These are phyloP conservation scores for Caenorhabditis tropicalis DNA, from an alignment of 1,140 invertebrate genomes.

Conservation along the genomic window DNA sequence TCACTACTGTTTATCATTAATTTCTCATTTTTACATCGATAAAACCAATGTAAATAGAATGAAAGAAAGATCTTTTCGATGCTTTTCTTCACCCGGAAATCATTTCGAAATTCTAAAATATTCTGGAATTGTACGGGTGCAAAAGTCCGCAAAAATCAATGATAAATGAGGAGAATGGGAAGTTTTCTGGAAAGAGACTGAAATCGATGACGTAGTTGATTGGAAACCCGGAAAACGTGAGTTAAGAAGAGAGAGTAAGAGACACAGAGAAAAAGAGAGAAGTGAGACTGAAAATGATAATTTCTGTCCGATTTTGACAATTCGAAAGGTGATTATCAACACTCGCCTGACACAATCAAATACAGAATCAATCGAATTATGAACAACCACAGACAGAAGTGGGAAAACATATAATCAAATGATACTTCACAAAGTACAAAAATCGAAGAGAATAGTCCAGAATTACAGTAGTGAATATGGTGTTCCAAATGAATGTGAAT, in stretches of 20 bases:
- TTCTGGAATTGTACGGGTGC: conserved; percentile 14
- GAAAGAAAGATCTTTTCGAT: not conserved
- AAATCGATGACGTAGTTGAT: conserved; percentile 31
- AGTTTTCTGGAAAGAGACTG: conserved; percentile 15
- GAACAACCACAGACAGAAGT: not conserved
- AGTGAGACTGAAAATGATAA: not conserved
- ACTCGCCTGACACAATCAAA: not conserved
- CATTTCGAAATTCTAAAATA: not conserved
- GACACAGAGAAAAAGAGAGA: not conserved
- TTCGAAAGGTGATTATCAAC: conserved; percentile 11
- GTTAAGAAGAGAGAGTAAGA: not conserved
- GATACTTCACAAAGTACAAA: conserved; percentile 1
- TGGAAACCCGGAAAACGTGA: conserved; percentile 40
- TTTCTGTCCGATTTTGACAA: not conserved
- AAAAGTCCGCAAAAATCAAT: conserved; percentile 33
- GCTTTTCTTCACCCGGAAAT: not conserved
- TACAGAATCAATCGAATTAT: not conserved
- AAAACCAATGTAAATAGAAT: not conserved
- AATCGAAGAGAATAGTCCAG: not conserved
- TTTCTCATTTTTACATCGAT: not conserved
- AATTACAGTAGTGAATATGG: too few relatives aligned
- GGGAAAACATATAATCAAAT: too few relatives aligned
- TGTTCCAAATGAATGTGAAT: not conserved
- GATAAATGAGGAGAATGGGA: not conserved
- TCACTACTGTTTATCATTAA: conserved; percentile 30